Conservation (phyloP, 2,113 vertebrate species). For the Seriola quinqueradiata region DNA sequence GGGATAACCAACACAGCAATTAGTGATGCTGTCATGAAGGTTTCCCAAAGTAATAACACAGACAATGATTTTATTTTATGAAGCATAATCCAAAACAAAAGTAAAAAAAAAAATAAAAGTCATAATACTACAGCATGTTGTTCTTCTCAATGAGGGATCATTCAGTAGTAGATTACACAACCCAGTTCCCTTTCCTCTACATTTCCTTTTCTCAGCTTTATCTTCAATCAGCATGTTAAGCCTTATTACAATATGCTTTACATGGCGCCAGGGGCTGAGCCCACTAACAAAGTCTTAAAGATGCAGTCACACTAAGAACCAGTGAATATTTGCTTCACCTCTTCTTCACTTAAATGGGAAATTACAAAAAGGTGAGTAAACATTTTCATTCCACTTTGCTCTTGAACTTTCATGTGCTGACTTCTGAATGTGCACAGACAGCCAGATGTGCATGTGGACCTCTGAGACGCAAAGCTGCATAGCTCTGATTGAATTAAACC, state of each 20-base stretch:
- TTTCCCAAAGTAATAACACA: slow-evolving; percentile 37
- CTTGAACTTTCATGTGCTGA: neutral
- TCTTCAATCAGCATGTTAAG: slow-evolving; percentile 77
- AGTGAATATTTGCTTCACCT: slow-evolving; percentile 2
- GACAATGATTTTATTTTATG: slow-evolving; percentile 24
- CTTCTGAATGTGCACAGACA: slow-evolving; percentile 10
- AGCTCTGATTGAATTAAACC: neutral
- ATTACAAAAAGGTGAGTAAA: neutral
- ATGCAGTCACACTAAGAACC: slow-evolving; percentile 33
- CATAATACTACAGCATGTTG: slow-evolving; percentile 24
- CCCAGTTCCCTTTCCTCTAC: slow-evolving; percentile 70
- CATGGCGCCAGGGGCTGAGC: slow-evolving; percentile 71
- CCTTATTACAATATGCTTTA: slow-evolving; percentile 73
- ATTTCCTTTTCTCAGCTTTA: slow-evolving; percentile 75
- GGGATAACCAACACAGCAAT: slow-evolving; percentile 53
- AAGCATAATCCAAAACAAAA: slow-evolving; percentile 4
- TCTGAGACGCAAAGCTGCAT: neutral
- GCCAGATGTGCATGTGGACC: neutral
- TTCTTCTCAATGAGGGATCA: slow-evolving; percentile 61
- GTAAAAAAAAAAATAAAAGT: slow-evolving; percentile 31
- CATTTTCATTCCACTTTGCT: neutral
- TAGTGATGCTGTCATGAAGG: slow-evolving; percentile 15
- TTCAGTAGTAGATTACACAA: slow-evolving; percentile 70
- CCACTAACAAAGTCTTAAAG: slow-evolving; percentile 51
- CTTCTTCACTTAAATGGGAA: slow-evolving; percentile 7